phyloP scores from a whole-genome alignment of 2,888 invertebrate genomes.

The Polyommatus iphigenia region DNA sequence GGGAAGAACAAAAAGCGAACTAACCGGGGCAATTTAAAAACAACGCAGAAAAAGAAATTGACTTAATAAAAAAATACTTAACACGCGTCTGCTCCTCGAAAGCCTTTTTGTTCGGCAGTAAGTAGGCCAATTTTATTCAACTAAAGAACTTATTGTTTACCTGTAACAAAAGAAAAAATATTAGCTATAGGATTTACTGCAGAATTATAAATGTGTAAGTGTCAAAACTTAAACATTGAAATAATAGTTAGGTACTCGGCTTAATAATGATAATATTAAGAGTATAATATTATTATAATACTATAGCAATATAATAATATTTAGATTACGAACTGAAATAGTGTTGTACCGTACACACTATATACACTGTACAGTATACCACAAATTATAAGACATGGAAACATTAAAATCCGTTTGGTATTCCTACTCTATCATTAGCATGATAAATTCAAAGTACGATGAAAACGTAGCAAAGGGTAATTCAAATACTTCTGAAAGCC shows the following conservation, averaged over 20 bases:
- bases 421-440: neutral
- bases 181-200: neutral
- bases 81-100: neutral
- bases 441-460: neutral
- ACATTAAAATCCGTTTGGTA: neutral
- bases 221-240: neutral
- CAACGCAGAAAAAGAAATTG: neutral
- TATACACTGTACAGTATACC: too few relatives aligned
- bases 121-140: neutral
- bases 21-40: slow-evolving; percentile 19
- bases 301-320: too few relatives aligned
- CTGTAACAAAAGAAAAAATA: slow-evolving; percentile 26
- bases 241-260: neutral
- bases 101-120: neutral
- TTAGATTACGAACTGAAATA: too few relatives aligned
- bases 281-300: too few relatives aligned
- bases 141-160: slow-evolving; percentile 7
- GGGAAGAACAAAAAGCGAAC: neutral
- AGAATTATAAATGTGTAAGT: neutral
- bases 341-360: neutral
- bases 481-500: neutral
- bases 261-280: too few relatives aligned
- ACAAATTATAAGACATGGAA: neutral
- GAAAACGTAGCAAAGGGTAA: neutral
- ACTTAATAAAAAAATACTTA: slow-evolving; percentile 14